Evolutionary conservation across 2,113 vertebrate species (phyloP).

Genomic region (Cyanoderma ruficeps): DNA sequence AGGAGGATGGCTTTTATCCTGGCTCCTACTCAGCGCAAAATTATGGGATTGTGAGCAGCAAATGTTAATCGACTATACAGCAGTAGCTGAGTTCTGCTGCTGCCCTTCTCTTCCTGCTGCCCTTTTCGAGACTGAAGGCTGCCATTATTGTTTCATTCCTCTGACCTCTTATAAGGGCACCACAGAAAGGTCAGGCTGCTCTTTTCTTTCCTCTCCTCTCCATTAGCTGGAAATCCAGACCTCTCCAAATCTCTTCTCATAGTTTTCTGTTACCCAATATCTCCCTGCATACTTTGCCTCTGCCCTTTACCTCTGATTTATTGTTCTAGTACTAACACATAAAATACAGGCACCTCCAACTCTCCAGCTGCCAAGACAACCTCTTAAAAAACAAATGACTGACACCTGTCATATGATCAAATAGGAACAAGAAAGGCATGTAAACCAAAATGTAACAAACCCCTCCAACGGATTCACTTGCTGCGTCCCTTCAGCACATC

Average conservation of each 20-base stretch:
- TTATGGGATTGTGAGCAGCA: slow-evolving; percentile 27
- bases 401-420: neutral
- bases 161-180: slow-evolving; percentile 42
- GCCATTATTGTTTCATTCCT: slow-evolving; percentile 55
- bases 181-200: slow-evolving; percentile 45
- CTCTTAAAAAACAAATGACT: neutral
- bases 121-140: slow-evolving; percentile 27
- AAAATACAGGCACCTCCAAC: neutral
- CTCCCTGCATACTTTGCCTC: neutral
- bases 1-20: slow-evolving; percentile 53
- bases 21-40: slow-evolving; percentile 44
- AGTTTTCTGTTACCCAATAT: neutral
- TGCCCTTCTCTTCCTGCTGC: slow-evolving; percentile 42
- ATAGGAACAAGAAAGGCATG: neutral
- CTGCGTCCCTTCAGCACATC: neutral
- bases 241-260: neutral
- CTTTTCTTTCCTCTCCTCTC: slow-evolving; percentile 8
- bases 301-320: neutral
- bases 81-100: neutral
- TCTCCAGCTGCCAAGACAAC: neutral
- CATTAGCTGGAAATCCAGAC: neutral
- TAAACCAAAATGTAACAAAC: neutral
- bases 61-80: slow-evolving; percentile 57
- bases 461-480: rapidly evolving
- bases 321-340: neutral